phyloP scores from a whole-genome alignment of 2,888 invertebrate species.

The Heliconius charithonia region DNA sequence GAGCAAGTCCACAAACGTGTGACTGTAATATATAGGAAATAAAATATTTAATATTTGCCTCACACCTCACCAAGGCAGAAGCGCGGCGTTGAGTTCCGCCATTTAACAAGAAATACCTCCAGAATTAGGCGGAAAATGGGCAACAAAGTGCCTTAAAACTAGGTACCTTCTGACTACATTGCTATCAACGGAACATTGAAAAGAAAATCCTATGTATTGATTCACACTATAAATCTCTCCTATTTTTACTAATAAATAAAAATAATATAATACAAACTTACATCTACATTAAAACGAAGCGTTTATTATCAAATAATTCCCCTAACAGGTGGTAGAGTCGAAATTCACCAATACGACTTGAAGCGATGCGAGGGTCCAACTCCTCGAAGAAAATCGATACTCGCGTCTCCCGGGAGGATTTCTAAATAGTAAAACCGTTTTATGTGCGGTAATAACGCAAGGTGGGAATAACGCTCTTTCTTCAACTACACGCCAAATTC shows the following conservation, averaged over 20 bases:
- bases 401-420: constrained; percentile 25
- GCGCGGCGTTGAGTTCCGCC: too few relatives aligned
- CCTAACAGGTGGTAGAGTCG: constrained; percentile 22
- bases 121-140: too few relatives aligned
- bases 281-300: neutral
- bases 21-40: too few relatives aligned
- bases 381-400: constrained; percentile 24
- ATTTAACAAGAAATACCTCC: too few relatives aligned
- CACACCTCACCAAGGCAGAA: too few relatives aligned
- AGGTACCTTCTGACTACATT: too few relatives aligned
- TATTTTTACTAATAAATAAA: neutral
- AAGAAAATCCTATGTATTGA: too few relatives aligned
- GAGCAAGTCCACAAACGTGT: too few relatives aligned
- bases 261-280: neutral
- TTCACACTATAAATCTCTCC: too few relatives aligned
- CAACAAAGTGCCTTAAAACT: too few relatives aligned
- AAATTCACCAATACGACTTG: neutral
- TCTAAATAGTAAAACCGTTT: constrained; percentile 28
- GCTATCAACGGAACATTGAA: too few relatives aligned
- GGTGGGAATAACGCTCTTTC: neutral
- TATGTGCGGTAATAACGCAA: constrained; percentile 18
- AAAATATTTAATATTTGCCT: too few relatives aligned
- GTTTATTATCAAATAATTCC: constrained; percentile 3
- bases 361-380: constrained; percentile 10
- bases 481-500: neutral